Evolutionary conservation across 2,797 vertebrate species (phyloP).

Genomic region (Ceryle rudis): DNA sequence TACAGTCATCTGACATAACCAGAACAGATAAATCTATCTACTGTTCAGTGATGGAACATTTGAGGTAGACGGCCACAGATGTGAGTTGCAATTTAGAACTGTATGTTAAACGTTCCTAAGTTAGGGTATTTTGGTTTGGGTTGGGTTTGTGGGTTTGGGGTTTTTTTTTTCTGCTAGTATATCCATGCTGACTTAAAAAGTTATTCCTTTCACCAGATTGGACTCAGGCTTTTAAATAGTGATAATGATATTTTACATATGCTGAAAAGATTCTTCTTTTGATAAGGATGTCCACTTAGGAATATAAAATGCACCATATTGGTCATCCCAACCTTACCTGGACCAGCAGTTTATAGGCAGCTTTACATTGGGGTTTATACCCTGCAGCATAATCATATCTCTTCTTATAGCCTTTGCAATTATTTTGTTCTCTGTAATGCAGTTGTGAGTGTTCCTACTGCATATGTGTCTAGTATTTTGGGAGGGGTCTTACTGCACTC

Average conservation of each 20-base stretch:
- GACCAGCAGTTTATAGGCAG: neutral
- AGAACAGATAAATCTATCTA: slow-evolving; percentile 5
- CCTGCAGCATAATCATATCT: neutral
- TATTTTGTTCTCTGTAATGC: neutral
- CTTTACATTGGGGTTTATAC: slow-evolving; percentile 11
- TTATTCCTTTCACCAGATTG: neutral
- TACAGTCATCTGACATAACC: neutral
- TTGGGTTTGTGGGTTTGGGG: neutral
- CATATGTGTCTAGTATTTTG: neutral
- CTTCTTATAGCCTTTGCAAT: neutral
- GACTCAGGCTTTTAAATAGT: neutral
- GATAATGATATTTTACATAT: neutral
- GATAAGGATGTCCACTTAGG: neutral
- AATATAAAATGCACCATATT: neutral
- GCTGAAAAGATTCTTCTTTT: neutral
- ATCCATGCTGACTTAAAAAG: neutral
- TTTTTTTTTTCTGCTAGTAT: neutral
- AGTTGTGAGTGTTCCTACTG: neutral
- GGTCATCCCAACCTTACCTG: neutral
- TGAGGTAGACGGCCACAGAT: neutral
- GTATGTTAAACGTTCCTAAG: neutral
- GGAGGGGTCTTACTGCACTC: neutral
- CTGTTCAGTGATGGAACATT: neutral
- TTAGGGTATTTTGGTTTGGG: neutral
- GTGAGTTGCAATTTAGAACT: neutral